Evolutionary conservation across 2,888 invertebrate genomes (phyloP).

Genomic region (Aproaerema taeniolella): DNA sequence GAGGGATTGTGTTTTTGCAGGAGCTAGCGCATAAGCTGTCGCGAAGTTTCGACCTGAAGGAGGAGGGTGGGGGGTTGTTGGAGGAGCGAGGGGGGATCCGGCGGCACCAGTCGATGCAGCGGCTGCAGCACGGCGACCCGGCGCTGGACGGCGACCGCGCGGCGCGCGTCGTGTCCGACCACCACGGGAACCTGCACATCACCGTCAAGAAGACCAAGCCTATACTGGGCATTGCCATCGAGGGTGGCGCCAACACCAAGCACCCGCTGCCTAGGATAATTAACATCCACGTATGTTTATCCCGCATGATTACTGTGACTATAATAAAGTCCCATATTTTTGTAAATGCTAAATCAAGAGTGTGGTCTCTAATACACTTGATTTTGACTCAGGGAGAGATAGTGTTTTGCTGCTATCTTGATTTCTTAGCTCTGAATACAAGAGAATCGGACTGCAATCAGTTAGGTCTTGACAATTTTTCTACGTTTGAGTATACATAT

Average conservation of each 20-base stretch:
- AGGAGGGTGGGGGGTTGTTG: slow-evolving; percentile 85
- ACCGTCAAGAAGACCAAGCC: slow-evolving; percentile 96
- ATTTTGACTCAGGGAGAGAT: no score
- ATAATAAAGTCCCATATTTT: no score
- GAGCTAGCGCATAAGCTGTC: slow-evolving; percentile 92
- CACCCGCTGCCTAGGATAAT: slow-evolving; percentile 97
- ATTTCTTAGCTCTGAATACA: no score
- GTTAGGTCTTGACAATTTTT: no score
- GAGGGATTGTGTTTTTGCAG: slow-evolving; percentile 60
- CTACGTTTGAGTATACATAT: no score
- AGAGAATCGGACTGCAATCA: no score
- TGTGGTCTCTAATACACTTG: no score
- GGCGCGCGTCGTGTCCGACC: slow-evolving; percentile 86
- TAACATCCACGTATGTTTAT: slow-evolving; percentile 91
- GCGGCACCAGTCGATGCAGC: slow-evolving; percentile 87
- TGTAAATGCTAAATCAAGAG: no score
- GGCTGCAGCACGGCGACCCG: slow-evolving; percentile 80
- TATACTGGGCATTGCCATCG: slow-evolving; percentile 96
- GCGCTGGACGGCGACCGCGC: slow-evolving; percentile 68
- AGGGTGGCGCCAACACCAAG: slow-evolving; percentile 97
- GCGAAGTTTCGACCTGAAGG: slow-evolving; percentile 93
- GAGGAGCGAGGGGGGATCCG: slow-evolving; percentile 82
- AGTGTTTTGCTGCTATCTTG: no score
- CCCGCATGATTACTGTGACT: neutral
- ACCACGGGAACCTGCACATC: slow-evolving; percentile 92